Percentiles rank a stretch among this genome's conserved stretches.
Conservation (phyloP, 2,888 invertebrate species). For the Epinotia nisella region DNA sequence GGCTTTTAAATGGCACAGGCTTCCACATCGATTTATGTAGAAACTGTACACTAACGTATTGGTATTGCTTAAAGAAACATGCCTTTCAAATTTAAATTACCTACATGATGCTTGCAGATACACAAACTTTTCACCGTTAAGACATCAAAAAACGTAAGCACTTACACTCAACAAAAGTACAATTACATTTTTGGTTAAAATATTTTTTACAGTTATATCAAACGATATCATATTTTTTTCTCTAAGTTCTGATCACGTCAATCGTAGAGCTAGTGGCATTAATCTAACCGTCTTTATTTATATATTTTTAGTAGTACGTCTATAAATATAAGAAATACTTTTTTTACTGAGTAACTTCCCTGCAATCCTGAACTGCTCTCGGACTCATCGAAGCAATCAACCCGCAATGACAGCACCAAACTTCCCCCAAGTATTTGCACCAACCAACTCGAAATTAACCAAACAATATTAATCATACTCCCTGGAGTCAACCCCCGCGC, state of each 20-base stretch:
- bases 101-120: no score
- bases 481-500: constrained; percentile 71
- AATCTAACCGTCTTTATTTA: not conserved
- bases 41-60: not conserved
- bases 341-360: constrained; percentile 3
- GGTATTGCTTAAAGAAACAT: no score
- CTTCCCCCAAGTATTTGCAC: constrained; percentile 78
- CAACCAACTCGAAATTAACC: constrained; percentile 78
- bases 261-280: not conserved
- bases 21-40: not conserved
- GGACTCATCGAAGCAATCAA: constrained; percentile 61
- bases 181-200: no score
- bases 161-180: no score
- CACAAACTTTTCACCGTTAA: no score
- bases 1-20: constrained; percentile 1
- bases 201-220: no score
- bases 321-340: not conserved
- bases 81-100: no score
- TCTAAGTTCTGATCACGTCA: no score
- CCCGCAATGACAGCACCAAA: constrained; percentile 73
- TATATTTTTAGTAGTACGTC: not conserved
- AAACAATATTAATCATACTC: constrained; percentile 83
- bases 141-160: no score
- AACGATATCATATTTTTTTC: no score
- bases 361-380: constrained; percentile 12